A percentile compares a stretch with the other conserved stretches of the same genome.
Evolutionary conservation across 2,797 vertebrate genomes (phyloP).

Genomic region (Tenualosa thibaudeaui): DNA sequence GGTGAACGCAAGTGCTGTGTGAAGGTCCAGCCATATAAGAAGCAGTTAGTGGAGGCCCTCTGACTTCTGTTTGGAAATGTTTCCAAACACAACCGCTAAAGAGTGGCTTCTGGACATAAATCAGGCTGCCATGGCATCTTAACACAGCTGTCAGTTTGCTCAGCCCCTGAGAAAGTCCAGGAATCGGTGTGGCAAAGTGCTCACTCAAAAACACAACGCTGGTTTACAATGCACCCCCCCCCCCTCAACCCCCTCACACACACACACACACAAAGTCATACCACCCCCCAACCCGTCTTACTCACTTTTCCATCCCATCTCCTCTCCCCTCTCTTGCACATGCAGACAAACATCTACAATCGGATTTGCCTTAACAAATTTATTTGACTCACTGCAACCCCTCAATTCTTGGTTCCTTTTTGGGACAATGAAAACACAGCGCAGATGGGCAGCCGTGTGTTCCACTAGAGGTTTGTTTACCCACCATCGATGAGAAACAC

Average conservation of each 20-base stretch:
- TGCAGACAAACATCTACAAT: constrained; percentile 24
- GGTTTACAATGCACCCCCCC: not conserved
- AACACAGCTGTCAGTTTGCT: constrained; percentile 46
- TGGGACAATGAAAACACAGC: constrained; percentile 46
- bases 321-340: not conserved
- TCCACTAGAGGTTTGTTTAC: constrained; percentile 38
- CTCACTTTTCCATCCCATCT: not conserved
- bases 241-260: too few species aligned
- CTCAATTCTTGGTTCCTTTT: constrained; percentile 51
- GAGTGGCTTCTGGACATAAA: constrained; percentile 35
- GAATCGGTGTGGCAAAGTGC: constrained; percentile 10
- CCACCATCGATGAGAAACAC: constrained; percentile 41
- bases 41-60: not conserved
- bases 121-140: constrained; percentile 42
- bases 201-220: not conserved
- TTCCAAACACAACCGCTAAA: constrained; percentile 37
- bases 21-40: constrained; percentile 6
- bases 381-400: constrained; percentile 47
- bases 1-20: not conserved
- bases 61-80: constrained; percentile 25
- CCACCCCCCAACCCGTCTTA: not conserved
- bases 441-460: constrained; percentile 53
- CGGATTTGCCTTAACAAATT: constrained; percentile 53
- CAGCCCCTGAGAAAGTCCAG: constrained; percentile 38
- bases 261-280: too few species aligned